Conservation (phyloP, 2,797 vertebrate genomes). For the Thamnophis elegans region DNA sequence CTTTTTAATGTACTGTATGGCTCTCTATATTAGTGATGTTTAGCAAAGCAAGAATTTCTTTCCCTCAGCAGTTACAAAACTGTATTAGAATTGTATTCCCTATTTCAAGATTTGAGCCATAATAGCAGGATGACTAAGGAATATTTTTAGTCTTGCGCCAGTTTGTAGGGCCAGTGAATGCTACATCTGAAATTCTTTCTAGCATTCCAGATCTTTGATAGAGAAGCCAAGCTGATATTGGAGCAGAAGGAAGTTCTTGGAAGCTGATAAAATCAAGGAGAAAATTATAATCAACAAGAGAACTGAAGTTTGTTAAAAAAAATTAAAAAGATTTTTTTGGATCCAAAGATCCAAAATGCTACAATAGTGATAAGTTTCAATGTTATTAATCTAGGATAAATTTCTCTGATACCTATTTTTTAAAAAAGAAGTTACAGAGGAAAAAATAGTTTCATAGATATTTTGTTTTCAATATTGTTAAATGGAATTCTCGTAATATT, state of each 20-base stretch:
- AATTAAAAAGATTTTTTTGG: background rate
- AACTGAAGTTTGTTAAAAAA: background rate
- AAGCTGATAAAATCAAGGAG: background rate
- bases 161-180: background rate
- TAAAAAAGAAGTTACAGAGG: background rate
- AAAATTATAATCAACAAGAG: conserved; percentile 10
- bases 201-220: conserved; percentile 15
- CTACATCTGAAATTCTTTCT: conserved; percentile 21
- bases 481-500: background rate
- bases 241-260: conserved; percentile 5
- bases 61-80: background rate
- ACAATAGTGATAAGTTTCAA: background rate
- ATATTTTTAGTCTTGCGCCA: background rate
- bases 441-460: background rate
- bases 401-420: background rate
- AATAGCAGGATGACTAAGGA: conserved; percentile 8
- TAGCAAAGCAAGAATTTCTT: conserved; percentile 1
- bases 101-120: conserved; percentile 37
- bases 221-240: fast-evolving
- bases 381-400: background rate
- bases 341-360: background rate
- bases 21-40: background rate
- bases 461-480: background rate
- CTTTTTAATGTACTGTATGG: background rate
- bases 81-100: background rate